These are phyloP conservation scores for Pandion haliaetus DNA, from an alignment of 2,113 vertebrate genomes.

Conservation along the genomic window DNA sequence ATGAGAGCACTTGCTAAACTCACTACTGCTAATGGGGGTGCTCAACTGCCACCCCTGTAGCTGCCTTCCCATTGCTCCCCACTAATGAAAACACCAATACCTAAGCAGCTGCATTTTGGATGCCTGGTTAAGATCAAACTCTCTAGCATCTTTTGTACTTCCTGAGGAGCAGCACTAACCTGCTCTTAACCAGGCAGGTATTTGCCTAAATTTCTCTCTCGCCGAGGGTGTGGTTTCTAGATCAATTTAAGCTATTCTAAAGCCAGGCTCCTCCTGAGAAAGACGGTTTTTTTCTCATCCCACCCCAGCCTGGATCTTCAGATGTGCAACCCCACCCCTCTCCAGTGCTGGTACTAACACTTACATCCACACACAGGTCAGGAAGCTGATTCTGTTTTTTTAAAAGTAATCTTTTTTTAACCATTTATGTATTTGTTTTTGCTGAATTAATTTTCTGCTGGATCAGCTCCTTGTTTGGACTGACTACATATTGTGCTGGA, in stretches of 20 bases:
- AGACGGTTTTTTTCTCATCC: neutral
- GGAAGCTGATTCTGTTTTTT: neutral
- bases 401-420: neutral
- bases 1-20: neutral
- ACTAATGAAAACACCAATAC: neutral
- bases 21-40: neutral
- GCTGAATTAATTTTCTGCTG: slow-evolving; percentile 2
- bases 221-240: neutral
- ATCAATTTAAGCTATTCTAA: neutral
- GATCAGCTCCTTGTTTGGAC: neutral
- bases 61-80: neutral
- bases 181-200: neutral
- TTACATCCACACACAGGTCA: neutral
- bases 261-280: neutral
- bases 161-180: slow-evolving; percentile 39
- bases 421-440: neutral
- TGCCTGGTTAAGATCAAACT: neutral
- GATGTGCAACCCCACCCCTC: neutral
- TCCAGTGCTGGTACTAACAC: accelerated
- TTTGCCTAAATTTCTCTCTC: slow-evolving; percentile 25
- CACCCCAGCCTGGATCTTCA: neutral
- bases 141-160: neutral
- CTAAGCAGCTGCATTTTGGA: neutral
- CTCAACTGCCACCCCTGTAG: neutral
- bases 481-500: neutral